Base-by-base conservation (phyloP, 2,888 invertebrate genomes). In the Zeuzera pyrina region DNA sequence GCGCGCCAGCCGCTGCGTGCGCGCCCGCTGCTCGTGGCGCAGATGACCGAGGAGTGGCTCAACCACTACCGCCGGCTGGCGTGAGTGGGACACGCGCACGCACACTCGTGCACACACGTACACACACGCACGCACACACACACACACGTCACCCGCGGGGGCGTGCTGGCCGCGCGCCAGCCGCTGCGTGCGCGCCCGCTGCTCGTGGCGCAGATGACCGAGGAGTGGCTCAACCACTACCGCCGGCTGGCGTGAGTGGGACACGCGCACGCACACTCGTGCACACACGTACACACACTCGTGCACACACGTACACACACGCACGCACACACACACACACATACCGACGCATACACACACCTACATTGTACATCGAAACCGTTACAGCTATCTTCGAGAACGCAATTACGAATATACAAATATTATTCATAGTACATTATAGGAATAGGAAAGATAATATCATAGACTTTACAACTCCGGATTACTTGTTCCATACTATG, bases 221-320 rank as follows among this genome's bases (percentile, higher is more conserved):
- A 95, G 62, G 94, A 95, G 68, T 95, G 95, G 95, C 81, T 95
- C 39, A 94, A 94, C 71, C 91, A 94, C 69, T 95, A 95, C 67
- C 85, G 94, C 49, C 86, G 91, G 61, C 86, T 91, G 60, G 90
- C 38, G 34, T 38, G 12, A 86, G n/a, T n/a, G n/a, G n/a, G n/a
- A n/a, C n/a, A n/a, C n/a, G n/a, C n/a, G 91, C 61, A 90, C 30
- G 14, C 23, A 14, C 21, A 12, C 22, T 93, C 94, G 22, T 94
- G 94, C n/a, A 24, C 24, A n/a, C n/a, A n/a, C n/a, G n/a, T n/a
- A n/a, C n/a, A n/a, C n/a, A n/a, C n/a, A n/a, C n/a, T n/a, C n/a
- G n/a, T n/a, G n/a, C n/a, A n/a, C n/a, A n/a, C n/a, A n/a, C n/a
- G n/a, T n/a, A n/a, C n/a, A n/a, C n/a, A n/a, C n/a, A n/a, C n/a